A percentile compares a stretch with the other conserved stretches of the same genome.
These are phyloP conservation scores for Myrmecobius fasciatus DNA, from an alignment of 2,113 vertebrate species.

Conservation along the genomic window DNA sequence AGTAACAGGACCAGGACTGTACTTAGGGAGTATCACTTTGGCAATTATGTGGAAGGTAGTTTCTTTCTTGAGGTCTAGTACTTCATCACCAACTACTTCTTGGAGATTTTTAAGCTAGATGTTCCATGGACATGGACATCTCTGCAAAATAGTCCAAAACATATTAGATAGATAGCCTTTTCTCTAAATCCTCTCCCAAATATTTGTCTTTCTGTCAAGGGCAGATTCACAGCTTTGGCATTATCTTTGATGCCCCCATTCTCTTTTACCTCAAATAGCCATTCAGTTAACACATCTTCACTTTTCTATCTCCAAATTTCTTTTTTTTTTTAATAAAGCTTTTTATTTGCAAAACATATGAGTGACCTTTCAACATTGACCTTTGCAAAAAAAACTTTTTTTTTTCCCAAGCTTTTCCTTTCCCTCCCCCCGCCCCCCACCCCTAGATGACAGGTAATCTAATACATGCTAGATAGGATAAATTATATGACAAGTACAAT, in stretches of 20 bases:
- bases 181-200: neutral
- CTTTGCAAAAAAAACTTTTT: too few species aligned
- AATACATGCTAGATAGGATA: too few species aligned
- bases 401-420: too few species aligned
- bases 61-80: neutral
- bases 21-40: neutral
- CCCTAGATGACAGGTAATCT: too few species aligned
- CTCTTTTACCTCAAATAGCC: neutral
- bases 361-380: too few species aligned
- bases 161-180: neutral
- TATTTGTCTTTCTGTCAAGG: neutral
- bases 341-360: too few species aligned
- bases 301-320: neutral
- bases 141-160: neutral
- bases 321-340: too few species aligned
- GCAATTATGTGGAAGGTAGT: neutral
- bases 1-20: neutral
- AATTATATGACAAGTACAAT: too few species aligned
- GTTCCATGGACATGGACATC: neutral
- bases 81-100: neutral
- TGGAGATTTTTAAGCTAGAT: neutral
- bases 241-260: neutral
- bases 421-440: too few species aligned
- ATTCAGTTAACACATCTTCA: neutral
- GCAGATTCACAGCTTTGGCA: neutral